Base-by-base conservation (phyloP, 2,113 vertebrate species). In the Ictalurus furcatus region DNA sequence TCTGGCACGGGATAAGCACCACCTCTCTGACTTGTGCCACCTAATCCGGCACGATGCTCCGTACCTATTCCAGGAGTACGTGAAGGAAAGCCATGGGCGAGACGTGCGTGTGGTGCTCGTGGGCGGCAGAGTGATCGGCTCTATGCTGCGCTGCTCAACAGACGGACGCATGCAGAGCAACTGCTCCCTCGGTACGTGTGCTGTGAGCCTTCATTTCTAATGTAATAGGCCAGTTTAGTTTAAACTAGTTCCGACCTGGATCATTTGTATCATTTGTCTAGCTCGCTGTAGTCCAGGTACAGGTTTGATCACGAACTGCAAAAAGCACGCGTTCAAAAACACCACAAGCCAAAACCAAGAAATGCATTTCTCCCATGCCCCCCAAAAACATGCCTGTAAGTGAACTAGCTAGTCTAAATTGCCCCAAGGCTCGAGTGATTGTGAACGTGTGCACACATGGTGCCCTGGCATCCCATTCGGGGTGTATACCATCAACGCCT, bases 121-220 rank as follows among this genome's bases (percentile, higher is more conserved):
- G 2, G 97, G 97, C 0, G 97, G 96, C 65, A 95, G 95, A 17
- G 95, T 98, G 90, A 96, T 98, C 2, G 97, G 97, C 90, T 97
- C 97, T 9, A 98, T 98, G 97, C 93, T 97, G 16, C 96, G 97
- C 91, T 97, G 97, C 91, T 97, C 97, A 90, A 98, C 97, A 0
- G 97, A 98, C 0, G 97, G 97, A 19, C 96, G 97, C 65, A 98
- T 98, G 97, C 97, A 98, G 89, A 98, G 97, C 94, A 98, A 98
- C 95, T 98, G 97, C 92, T 98, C 97, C 30, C 93, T 98, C 3
- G 96, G 96, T 96, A 13, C 2, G 80, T 40, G 25, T 56, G 14
- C 63, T 6, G 12, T 30, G 17, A 52, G 28, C 65, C 65, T 69
- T 56, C n/a, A 34, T 56, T 30, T 30, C 14, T n/a, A 19, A 56